phyloP scores from a whole-genome alignment of 2,797 vertebrate genomes.

The Spatula versicolor region DNA sequence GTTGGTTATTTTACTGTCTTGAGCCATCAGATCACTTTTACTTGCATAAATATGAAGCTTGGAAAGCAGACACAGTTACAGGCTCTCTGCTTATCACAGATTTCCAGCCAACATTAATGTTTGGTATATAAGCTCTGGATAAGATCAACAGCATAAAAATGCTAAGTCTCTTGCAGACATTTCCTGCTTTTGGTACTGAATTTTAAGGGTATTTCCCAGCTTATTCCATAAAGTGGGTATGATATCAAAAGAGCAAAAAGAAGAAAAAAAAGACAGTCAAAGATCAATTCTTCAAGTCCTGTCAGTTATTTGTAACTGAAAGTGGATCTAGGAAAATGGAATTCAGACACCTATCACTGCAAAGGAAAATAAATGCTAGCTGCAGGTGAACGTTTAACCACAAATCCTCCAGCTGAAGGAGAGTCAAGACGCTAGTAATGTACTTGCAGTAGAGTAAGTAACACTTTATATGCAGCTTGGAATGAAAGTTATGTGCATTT shows the following conservation, averaged over 20 bases:
- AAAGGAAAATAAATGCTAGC: background rate
- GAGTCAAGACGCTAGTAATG: background rate
- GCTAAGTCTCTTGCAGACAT: background rate
- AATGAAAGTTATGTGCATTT: background rate
- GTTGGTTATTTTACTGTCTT: background rate
- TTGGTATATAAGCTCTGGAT: background rate
- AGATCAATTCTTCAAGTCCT: background rate
- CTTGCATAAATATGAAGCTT: background rate
- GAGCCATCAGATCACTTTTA: background rate
- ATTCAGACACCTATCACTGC: background rate
- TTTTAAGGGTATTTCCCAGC: background rate
- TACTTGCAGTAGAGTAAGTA: background rate
- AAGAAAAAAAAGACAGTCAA: background rate
- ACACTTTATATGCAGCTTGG: background rate
- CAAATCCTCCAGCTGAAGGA: background rate
- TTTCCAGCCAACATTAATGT: background rate
- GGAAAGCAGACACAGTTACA: background rate
- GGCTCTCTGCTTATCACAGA: background rate
- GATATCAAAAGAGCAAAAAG: background rate
- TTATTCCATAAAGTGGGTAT: background rate
- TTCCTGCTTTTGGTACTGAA: background rate
- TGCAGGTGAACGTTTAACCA: background rate
- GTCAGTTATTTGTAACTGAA: background rate
- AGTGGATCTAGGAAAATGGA: background rate
- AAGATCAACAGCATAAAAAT: background rate